These are phyloP conservation scores for Amphilophus citrinellus DNA, from an alignment of 2,113 vertebrate species.

Conservation along the genomic window DNA sequence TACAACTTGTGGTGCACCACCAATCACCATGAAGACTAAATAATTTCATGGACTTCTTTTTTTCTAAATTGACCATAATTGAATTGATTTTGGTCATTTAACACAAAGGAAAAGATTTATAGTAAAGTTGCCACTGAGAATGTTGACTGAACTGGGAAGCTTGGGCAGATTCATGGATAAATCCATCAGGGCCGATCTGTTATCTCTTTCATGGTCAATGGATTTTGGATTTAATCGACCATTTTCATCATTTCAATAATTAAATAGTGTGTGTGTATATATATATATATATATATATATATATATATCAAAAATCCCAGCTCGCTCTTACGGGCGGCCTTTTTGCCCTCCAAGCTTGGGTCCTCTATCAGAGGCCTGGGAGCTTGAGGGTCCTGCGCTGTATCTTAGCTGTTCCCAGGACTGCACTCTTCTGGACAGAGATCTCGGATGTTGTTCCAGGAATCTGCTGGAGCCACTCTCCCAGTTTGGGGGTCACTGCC, in stretches of 20 bases:
- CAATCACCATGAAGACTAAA: not conserved
- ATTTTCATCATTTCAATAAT: not conserved
- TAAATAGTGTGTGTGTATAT: not conserved
- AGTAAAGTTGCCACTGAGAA: too few species aligned
- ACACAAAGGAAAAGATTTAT: not conserved
- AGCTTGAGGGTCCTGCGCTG: too few species aligned
- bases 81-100: conserved; percentile 25
- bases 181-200: not conserved
- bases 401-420: too few species aligned
- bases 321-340: too few species aligned
- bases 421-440: too few species aligned
- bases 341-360: too few species aligned
- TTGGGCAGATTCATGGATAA: not conserved
- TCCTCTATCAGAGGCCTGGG: too few species aligned
- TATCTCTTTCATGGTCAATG: not conserved
- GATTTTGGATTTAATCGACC: not conserved
- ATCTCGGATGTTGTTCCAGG: too few species aligned
- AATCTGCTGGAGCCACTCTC: too few species aligned
- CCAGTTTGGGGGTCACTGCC: too few species aligned
- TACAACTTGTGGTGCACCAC: not conserved
- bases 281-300: too few species aligned
- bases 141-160: not conserved
- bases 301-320: too few species aligned
- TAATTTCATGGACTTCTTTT: conserved; percentile 7
- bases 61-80: conserved; percentile 33